Conservation (phyloP, 2,888 invertebrate genomes). For the Melanchra persicariae region DNA sequence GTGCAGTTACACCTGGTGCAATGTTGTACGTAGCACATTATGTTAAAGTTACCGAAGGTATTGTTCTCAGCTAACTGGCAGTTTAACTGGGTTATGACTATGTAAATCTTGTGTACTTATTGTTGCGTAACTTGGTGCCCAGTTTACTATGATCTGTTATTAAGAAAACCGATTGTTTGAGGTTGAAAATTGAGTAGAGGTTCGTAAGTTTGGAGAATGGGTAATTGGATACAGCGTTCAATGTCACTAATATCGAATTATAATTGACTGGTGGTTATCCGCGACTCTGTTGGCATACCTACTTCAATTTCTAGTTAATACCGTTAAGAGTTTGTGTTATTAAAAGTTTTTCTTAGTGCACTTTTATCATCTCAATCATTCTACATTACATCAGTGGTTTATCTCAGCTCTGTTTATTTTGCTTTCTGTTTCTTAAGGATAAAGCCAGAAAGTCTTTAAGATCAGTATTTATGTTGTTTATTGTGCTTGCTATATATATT, state of each 20-base stretch:
- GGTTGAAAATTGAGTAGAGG: slow-evolving; percentile 45
- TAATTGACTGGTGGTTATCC: slow-evolving; percentile 17
- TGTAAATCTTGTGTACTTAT: slow-evolving; percentile 47
- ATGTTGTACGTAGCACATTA: slow-evolving; percentile 25
- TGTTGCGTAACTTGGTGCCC: slow-evolving; percentile 47
- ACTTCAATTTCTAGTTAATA: not conserved
- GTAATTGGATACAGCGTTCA: slow-evolving; percentile 40
- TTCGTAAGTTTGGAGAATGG: slow-evolving; percentile 41
- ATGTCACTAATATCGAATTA: slow-evolving; percentile 31
- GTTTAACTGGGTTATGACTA: slow-evolving; percentile 55
- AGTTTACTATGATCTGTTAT: slow-evolving; percentile 49
- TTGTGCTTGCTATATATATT: too few species aligned
- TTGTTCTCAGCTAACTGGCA: slow-evolving; percentile 45
- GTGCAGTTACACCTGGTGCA: slow-evolving; percentile 1
- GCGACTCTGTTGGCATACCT: not conserved
- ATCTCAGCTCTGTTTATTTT: not conserved
- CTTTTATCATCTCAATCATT: not conserved
- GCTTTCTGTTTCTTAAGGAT: not conserved
- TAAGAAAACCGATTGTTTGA: slow-evolving; percentile 54
- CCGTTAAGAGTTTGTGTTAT: not conserved
- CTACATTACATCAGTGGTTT: not conserved
- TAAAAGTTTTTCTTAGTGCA: not conserved
- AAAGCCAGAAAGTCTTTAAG: too few species aligned
- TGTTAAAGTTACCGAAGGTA: slow-evolving; percentile 43
- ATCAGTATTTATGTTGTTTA: too few species aligned